phyloP scores from a whole-genome alignment of 2,797 vertebrate genomes.

The Ceryle rudis region DNA sequence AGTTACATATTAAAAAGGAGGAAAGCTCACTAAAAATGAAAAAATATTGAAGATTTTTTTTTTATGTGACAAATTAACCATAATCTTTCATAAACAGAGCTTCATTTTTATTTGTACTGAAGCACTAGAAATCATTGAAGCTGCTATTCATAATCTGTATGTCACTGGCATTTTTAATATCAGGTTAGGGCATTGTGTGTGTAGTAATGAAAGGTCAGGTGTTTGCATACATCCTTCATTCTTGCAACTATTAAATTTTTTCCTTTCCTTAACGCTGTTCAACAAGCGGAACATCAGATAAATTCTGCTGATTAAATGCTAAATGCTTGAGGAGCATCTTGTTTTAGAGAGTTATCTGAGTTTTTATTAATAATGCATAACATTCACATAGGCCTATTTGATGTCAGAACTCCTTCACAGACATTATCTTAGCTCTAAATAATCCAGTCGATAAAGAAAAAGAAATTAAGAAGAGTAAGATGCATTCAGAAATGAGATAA shows the following conservation, averaged over 20 bases:
- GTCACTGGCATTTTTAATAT: background rate
- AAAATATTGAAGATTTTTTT: conserved; percentile 16
- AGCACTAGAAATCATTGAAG: conserved; percentile 1
- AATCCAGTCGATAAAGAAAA: background rate
- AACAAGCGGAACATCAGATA: conserved; percentile 15
- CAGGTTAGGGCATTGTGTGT: background rate
- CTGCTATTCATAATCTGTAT: background rate
- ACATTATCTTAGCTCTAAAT: background rate
- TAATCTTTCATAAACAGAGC: background rate
- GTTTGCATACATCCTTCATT: background rate
- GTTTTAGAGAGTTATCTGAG: conserved; percentile 11
- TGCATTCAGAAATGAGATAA: background rate
- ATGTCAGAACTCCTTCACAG: background rate
- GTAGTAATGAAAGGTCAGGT: background rate
- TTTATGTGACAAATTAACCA: conserved; percentile 18
- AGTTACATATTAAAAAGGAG: background rate
- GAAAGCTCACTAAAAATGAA: background rate
- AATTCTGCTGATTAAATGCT: conserved; percentile 23
- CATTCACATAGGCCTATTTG: background rate
- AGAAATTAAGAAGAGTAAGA: background rate
- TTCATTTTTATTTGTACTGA: background rate
- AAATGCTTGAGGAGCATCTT: conserved; percentile 14
- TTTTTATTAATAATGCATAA: conserved; percentile 22
- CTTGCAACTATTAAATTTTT: background rate
- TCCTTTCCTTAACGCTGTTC: background rate